These are phyloP conservation scores for Eleginops maclovinus DNA, from an alignment of 2,113 vertebrate species.

Conservation along the genomic window DNA sequence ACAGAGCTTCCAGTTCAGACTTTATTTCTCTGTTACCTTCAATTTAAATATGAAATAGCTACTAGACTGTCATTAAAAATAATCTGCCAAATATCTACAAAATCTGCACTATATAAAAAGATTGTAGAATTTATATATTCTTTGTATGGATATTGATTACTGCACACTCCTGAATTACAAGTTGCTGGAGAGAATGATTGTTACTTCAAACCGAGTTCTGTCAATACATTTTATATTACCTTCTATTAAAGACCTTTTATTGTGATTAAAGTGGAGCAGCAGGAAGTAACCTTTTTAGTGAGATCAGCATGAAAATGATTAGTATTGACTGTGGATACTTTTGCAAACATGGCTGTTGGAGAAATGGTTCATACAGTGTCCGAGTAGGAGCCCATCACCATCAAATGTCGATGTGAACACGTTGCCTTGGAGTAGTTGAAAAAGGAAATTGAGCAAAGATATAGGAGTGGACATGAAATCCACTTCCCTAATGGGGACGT, in stretches of 20 bases:
- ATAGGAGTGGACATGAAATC: conserved; percentile 16
- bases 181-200: neutral
- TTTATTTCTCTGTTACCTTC: neutral
- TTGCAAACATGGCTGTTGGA: conserved; percentile 21
- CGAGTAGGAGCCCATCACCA: conserved; percentile 16
- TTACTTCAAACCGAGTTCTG: neutral
- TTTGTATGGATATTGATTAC: conserved; percentile 29
- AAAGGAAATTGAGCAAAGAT: conserved; percentile 18
- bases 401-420: neutral
- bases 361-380: conserved; percentile 28
- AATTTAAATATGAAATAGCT: neutral
- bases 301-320: conserved; percentile 13
- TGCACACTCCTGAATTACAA: conserved; percentile 1
- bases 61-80: neutral
- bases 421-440: neutral
- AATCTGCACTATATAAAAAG: neutral
- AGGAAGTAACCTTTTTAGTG: conserved; percentile 42
- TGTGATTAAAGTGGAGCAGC: conserved; percentile 34
- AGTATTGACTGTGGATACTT: conserved; percentile 27
- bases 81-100: neutral
- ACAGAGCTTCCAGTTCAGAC: neutral
- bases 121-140: neutral
- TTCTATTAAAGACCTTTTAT: conserved; percentile 25
- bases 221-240: conserved; percentile 13
- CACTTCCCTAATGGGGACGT: neutral